Evolutionary conservation across 2,113 vertebrate species (phyloP).

Genomic region (Phoenicopterus ruber): DNA sequence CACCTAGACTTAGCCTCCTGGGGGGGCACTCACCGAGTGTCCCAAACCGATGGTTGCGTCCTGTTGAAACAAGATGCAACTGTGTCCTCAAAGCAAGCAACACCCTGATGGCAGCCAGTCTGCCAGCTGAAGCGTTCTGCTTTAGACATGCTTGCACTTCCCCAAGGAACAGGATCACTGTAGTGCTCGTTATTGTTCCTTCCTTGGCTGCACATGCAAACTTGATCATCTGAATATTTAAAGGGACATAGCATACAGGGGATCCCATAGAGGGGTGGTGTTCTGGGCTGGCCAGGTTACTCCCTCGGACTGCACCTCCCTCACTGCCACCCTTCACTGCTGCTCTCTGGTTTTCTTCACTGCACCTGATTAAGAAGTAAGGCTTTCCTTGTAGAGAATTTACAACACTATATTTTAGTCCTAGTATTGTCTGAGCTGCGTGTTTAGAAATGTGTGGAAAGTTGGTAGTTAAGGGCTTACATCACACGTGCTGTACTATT

Average conservation of each 20-base stretch:
- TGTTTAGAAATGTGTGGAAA: background rate
- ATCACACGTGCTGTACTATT: accelerated
- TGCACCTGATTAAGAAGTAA: background rate
- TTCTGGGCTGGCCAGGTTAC: background rate
- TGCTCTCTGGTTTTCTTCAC: background rate
- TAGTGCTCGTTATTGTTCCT: accelerated
- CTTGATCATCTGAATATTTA: background rate
- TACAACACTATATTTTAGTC: background rate
- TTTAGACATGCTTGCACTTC: background rate
- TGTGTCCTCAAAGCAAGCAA: background rate
- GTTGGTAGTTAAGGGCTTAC: background rate
- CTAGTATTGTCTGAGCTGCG: background rate
- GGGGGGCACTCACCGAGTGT: background rate
- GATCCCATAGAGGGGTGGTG: background rate
- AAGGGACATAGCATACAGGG: background rate
- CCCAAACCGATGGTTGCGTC: background rate
- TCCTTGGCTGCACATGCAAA: background rate
- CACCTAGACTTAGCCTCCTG: background rate
- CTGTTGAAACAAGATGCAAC: background rate
- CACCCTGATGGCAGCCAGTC: background rate
- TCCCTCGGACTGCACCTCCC: background rate
- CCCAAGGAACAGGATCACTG: background rate
- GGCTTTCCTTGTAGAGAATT: background rate
- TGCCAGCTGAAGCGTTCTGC: background rate
- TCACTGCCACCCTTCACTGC: accelerated